Evolutionary conservation across 1,140 invertebrate species (phyloP).

Genomic region (Micrasema longulum): DNA sequence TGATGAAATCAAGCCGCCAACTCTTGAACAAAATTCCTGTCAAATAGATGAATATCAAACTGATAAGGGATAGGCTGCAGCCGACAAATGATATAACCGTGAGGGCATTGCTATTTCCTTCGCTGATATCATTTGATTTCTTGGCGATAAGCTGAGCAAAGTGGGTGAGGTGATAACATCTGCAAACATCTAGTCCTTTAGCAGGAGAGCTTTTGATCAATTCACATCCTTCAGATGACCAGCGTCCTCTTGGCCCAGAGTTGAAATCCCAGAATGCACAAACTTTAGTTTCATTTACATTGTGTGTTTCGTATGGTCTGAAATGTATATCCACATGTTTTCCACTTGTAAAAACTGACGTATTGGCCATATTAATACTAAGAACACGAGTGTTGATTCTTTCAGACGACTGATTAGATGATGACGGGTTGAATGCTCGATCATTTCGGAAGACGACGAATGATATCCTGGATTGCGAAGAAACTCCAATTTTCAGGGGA

Average conservation of each 20-base stretch:
- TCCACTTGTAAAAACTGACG: conserved; percentile 57
- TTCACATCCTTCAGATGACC: conserved; percentile 63
- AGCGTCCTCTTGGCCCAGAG: conserved; percentile 57
- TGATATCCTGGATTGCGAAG: conserved; percentile 57
- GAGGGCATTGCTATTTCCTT: conserved; percentile 58
- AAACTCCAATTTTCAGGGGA: conserved; percentile 57
- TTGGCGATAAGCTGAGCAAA: conserved; percentile 65
- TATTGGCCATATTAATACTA: conserved; percentile 58
- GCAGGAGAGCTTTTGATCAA: conserved; percentile 13
- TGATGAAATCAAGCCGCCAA: conserved; percentile 66
- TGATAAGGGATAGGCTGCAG: conserved; percentile 63
- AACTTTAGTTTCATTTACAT: conserved; percentile 58
- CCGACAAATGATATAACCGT: conserved; percentile 63
- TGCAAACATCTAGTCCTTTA: conserved; percentile 62
- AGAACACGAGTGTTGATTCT: conserved; percentile 58
- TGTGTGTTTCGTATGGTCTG: conserved; percentile 54
- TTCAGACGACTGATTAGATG: conserved; percentile 29
- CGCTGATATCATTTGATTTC: conserved; percentile 57
- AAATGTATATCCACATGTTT: conserved; percentile 63
- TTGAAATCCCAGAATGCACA: conserved; percentile 67
- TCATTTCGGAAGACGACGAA: conserved; percentile 66
- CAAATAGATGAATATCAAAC: conserved; percentile 61
- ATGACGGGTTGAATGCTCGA: conserved; percentile 58
- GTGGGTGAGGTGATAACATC: conserved; percentile 66
- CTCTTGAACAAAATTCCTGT: conserved; percentile 64